Conservation (phyloP, 2,113 vertebrate species). For the Salvelinus namaycush region DNA sequence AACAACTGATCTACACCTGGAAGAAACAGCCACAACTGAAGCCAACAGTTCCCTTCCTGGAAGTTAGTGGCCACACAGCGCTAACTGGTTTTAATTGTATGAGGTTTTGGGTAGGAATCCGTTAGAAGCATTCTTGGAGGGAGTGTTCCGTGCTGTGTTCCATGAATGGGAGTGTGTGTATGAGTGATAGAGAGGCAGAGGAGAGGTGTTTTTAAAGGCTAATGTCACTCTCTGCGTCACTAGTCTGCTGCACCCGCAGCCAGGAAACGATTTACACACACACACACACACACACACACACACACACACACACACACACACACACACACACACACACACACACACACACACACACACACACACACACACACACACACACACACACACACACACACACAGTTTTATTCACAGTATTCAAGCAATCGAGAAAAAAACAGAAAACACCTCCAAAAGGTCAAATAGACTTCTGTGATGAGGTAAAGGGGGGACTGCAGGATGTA, state of each 20-base stretch:
- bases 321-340: not conserved
- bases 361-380: conserved; percentile 1
- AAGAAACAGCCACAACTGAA: too few species aligned
- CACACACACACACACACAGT: conserved; percentile 4
- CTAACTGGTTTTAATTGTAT: not conserved
- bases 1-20: not conserved
- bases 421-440: too few species aligned
- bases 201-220: conserved; percentile 47
- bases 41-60: too few species aligned
- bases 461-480: too few species aligned
- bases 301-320: conserved; percentile 3
- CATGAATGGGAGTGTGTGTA: not conserved
- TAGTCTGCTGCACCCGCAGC: conserved; percentile 15
- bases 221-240: conserved; percentile 29
- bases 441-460: too few species aligned
- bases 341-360: not conserved
- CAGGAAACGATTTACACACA: conserved; percentile 18
- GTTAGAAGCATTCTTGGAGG: not conserved
- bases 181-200: not conserved
- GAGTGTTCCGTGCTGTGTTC: not conserved
- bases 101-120: not conserved
- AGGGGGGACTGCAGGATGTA: too few species aligned
- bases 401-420: not conserved
- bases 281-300: not conserved
- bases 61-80: not conserved